Percentiles rank a stretch among this genome's conserved stretches.
phyloP scores from a whole-genome alignment of 2,888 invertebrate species.

The Actias luna region DNA sequence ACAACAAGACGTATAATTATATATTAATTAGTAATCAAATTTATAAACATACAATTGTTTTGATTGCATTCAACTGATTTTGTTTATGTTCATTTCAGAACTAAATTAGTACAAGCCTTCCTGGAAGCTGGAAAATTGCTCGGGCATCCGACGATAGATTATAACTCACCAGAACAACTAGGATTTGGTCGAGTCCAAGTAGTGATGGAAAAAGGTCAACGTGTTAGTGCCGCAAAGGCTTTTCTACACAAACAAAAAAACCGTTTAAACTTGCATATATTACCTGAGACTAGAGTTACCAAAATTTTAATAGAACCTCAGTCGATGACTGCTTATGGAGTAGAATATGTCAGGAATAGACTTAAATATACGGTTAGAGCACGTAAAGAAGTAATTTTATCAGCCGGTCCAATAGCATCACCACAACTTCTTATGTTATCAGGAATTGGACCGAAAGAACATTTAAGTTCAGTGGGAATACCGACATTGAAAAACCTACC shows the following conservation, averaged over 20 bases:
- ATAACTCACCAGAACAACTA: conserved; percentile 83
- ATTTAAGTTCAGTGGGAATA: conserved; percentile 78
- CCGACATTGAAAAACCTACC: conserved; percentile 84
- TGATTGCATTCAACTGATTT: neutral
- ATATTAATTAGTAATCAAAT: neutral
- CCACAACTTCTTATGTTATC: conserved; percentile 95
- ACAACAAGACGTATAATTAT: too few relatives aligned
- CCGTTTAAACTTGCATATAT: conserved; percentile 85
- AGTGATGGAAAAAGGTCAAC: conserved; percentile 79
- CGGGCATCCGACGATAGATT: conserved; percentile 86
- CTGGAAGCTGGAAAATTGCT: conserved; percentile 83
- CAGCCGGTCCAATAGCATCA: conserved; percentile 93
- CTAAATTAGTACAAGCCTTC: conserved; percentile 72
- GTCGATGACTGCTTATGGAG: conserved; percentile 85
- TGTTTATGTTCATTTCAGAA: conserved; percentile 48
- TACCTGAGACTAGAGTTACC: conserved; percentile 84
- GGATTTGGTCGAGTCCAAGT: conserved; percentile 86
- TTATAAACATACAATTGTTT: neutral
- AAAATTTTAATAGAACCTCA: conserved; percentile 84
- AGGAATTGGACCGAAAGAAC: conserved; percentile 83
- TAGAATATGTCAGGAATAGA: conserved; percentile 83
- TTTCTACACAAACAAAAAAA: conserved; percentile 83
- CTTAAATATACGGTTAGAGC: conserved; percentile 77
- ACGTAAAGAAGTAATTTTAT: conserved; percentile 90
- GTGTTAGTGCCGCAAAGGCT: conserved; percentile 85